These are phyloP conservation scores for Microchirus variegatus DNA, from an alignment of 2,797 vertebrate genomes.

Conservation along the genomic window DNA sequence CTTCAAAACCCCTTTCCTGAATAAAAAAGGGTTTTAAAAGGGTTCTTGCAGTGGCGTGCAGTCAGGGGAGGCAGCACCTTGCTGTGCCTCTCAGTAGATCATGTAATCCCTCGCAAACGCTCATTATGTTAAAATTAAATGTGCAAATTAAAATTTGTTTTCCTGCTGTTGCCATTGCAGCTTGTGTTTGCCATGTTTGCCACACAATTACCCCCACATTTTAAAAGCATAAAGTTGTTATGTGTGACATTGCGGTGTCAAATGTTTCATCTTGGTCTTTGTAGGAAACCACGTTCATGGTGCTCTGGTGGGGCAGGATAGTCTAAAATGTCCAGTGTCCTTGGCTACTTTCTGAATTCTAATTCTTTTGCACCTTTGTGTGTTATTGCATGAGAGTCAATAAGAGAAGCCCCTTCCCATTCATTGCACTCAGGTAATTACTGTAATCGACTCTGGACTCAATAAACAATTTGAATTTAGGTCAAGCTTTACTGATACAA, in stretches of 20 bases:
- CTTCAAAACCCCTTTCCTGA: too few relatives aligned
- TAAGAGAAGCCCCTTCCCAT: conserved; percentile 30
- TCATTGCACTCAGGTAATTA: conserved; percentile 21
- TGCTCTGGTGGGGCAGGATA: neutral
- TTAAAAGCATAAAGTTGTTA: neutral
- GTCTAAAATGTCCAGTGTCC: conserved; percentile 20
- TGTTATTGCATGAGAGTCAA: conserved; percentile 16
- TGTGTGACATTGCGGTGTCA: neutral
- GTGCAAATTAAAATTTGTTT: too few relatives aligned
- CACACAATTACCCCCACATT: too few relatives aligned
- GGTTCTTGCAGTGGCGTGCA: too few relatives aligned
- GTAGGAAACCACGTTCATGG: conserved; percentile 7
- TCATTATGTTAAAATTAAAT: too few relatives aligned
- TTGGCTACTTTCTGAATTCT: conserved; percentile 19
- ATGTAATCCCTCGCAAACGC: too few relatives aligned
- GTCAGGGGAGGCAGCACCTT: too few relatives aligned
- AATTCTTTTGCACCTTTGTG: conserved; percentile 11
- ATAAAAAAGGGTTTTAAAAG: too few relatives aligned
- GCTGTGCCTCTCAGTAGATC: too few relatives aligned
- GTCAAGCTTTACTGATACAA: conserved; percentile 18
- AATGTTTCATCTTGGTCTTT: neutral
- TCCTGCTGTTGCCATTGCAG: neutral
- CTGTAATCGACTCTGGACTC: conserved; percentile 32
- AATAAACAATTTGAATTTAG: conserved; percentile 30
- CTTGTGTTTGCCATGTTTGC: too few relatives aligned